Base-by-base conservation (phyloP, 2,888 invertebrate species). In the Hipparchia semele region DNA sequence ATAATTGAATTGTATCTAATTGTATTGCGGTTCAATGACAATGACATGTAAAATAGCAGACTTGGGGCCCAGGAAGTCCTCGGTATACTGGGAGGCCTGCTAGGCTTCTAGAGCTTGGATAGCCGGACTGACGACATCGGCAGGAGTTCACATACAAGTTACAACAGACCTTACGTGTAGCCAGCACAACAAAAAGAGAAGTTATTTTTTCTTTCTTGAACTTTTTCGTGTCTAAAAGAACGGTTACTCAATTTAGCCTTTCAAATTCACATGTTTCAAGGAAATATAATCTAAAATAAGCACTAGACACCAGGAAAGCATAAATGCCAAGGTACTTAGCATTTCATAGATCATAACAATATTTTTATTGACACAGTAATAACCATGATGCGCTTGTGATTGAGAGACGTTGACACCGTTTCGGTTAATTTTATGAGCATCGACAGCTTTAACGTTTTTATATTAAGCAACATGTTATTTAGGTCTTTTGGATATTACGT, bases 381-480 rank as follows among this genome's bases (percentile, higher is more conserved):
- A 64, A 64, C 51, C 64, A 64, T 51, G 10, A 49, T 62, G 46
- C 62, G 62, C 9, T 33, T 33, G 46, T 53, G 65, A 65, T 65
- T 65, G 65, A 65, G 53, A 51, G 65, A 53, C 65, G 65, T 65
- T 65, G 65, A 65, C 65, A 65, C 65, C 51, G 65, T 33, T 65
- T 2, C 33, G 65, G 65, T 33, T 74, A 66, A 72, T 74, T 69
- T 68, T 67, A 69, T 69, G 56, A 60, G 67, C 9, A 51, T 53
- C 53, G 53, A 65, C 53, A 10, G 7, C 6, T 33, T 65, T 23
- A 45, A 49, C 39, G 0, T 6, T n/a, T 62, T 45, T 62, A 62
- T 64, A 62, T 64, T 51, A 10, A 64, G 64, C 7, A 59, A 64
- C 54, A 67, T 53, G 62, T 67, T 69, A 65, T 64, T 65, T 59